Percentiles rank a stretch among this genome's conserved stretches.
Evolutionary conservation across 1,140 invertebrate genomes (phyloP).

Genomic region (Plutomurus gul): DNA sequence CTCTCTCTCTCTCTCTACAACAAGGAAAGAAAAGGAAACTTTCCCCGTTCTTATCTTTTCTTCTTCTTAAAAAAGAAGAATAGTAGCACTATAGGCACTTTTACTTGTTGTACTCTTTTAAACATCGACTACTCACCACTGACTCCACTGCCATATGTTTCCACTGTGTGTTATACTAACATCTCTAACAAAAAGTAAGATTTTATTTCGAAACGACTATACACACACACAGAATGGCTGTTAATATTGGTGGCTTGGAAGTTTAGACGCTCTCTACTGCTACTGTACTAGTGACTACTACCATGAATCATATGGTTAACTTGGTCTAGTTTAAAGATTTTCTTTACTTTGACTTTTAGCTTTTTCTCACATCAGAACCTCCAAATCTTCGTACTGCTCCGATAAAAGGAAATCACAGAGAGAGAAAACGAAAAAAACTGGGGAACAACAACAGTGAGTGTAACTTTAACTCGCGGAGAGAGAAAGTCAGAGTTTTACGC

Average conservation of each 20-base stretch:
- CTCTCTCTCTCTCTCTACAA: too few relatives aligned
- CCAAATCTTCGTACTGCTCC: neutral
- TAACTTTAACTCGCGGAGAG: too few relatives aligned
- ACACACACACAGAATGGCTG: too few relatives aligned
- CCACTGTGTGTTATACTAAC: neutral
- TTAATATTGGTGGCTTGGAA: neutral
- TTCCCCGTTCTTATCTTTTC: slow-evolving; percentile 18
- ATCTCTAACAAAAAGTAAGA: neutral
- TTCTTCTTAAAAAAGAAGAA: neutral
- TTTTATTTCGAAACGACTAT: too few relatives aligned
- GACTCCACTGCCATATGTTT: neutral
- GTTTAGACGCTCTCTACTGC: neutral
- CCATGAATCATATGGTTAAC: neutral
- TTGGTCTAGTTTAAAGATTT: neutral
- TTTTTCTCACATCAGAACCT: neutral
- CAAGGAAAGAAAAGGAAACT: slow-evolving; percentile 19
- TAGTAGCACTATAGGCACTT: slow-evolving; percentile 3
- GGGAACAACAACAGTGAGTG: too few relatives aligned
- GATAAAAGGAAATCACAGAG: neutral
- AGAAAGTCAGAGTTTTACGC: too few relatives aligned
- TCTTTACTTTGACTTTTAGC: slow-evolving; percentile 4
- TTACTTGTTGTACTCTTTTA: slow-evolving; percentile 1
- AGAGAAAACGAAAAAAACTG: neutral
- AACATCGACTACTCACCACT: neutral
- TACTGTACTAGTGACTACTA: neutral